phyloP scores from a whole-genome alignment of 2,113 vertebrate genomes.

The Romanogobio albipinnatus region DNA sequence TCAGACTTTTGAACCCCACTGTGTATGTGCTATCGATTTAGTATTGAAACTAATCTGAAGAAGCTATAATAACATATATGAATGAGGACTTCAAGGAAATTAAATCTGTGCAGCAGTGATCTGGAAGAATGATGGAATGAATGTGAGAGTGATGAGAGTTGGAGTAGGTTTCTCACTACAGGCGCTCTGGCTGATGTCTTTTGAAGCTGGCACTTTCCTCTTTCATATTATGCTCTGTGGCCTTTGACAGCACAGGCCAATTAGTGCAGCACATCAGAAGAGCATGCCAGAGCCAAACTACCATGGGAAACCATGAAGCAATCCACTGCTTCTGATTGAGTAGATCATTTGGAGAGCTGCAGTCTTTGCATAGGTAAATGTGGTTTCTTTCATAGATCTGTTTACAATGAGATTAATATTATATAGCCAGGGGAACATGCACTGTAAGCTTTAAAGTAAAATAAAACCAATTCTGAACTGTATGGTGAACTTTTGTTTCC shows the following conservation, averaged over 20 bases:
- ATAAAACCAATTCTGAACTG: neutral
- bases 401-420: constrained; percentile 6
- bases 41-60: neutral
- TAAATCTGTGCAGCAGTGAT: neutral
- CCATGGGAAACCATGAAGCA: constrained; percentile 20
- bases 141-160: neutral
- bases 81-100: neutral
- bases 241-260: constrained; percentile 45
- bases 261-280: constrained; percentile 33
- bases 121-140: constrained; percentile 3
- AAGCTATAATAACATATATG: neutral
- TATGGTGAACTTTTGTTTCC: constrained; percentile 3
- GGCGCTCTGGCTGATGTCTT: constrained; percentile 5
- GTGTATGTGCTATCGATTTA: neutral
- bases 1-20: neutral
- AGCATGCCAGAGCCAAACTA: constrained; percentile 16
- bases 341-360: neutral
- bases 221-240: constrained; percentile 27
- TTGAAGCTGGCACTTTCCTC: constrained; percentile 10
- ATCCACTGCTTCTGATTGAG: neutral
- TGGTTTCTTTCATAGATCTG: neutral
- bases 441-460: constrained; percentile 1
- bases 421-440: neutral
- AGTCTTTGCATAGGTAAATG: constrained; percentile 2
- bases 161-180: neutral